phyloP scores from a whole-genome alignment of 2,797 vertebrate genomes.

The Notolabrus celidotus region DNA sequence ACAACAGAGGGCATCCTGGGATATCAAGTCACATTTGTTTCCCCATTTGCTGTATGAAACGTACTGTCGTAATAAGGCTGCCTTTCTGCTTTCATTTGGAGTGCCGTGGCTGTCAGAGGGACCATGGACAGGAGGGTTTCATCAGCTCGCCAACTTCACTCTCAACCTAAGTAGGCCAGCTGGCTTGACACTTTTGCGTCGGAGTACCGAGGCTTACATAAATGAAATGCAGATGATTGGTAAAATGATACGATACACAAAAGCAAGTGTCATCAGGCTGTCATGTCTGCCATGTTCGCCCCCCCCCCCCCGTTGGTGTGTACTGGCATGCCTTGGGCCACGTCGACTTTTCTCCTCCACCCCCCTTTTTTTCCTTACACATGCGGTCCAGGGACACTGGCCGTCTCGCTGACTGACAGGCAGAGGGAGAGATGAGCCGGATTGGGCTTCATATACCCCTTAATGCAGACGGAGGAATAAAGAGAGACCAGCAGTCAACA shows the following conservation, averaged over 20 bases:
- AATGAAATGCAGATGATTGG: conserved; percentile 86
- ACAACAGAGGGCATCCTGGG: conserved; percentile 76
- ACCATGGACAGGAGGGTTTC: conserved; percentile 79
- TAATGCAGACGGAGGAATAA: conserved; percentile 69
- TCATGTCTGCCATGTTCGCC: conserved; percentile 74
- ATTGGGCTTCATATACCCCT: conserved; percentile 46
- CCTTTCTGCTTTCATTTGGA: conserved; percentile 78
- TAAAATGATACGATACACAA: conserved; percentile 84
- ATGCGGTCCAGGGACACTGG: conserved; percentile 71
- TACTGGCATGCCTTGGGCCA: conserved; percentile 74
- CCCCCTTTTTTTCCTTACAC: conserved; percentile 39
- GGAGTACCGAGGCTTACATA: conserved; percentile 71
- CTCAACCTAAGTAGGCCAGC: conserved; percentile 81
- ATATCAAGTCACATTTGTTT: conserved; percentile 82
- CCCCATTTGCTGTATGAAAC: conserved; percentile 71
- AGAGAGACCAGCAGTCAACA: conserved; percentile 72
- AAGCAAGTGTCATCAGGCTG: conserved; percentile 82
- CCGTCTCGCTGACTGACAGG: conserved; percentile 74
- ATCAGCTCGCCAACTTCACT: conserved; percentile 78
- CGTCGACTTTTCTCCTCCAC: conserved; percentile 24
- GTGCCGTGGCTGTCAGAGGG: conserved; percentile 72
- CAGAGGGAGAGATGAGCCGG: conserved; percentile 66
- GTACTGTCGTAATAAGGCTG: conserved; percentile 77
- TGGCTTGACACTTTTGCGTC: conserved; percentile 79
- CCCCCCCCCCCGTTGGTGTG: conserved; percentile 61